These are phyloP conservation scores for Silurus glanis DNA, from an alignment of 2,113 vertebrate genomes.

Conservation along the genomic window DNA sequence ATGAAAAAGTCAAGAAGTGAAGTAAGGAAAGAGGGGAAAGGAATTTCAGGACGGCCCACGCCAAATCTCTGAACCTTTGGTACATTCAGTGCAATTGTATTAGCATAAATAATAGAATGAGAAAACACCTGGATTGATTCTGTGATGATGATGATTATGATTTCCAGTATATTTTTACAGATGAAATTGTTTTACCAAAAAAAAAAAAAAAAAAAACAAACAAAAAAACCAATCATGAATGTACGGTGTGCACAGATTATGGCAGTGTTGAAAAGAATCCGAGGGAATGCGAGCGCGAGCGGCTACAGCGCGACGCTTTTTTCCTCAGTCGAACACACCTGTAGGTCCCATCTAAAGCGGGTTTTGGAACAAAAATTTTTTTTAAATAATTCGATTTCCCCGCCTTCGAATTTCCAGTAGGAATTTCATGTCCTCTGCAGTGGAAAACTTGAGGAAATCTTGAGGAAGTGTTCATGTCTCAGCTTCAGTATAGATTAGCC, in stretches of 20 bases:
- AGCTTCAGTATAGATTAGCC: no score
- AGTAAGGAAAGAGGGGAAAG: not conserved
- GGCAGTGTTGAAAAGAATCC: slow-evolving; percentile 1
- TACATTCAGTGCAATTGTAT: slow-evolving; percentile 58
- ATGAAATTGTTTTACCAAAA: not conserved
- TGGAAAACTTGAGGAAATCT: not conserved
- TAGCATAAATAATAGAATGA: slow-evolving; percentile 22
- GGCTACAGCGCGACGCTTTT: not conserved
- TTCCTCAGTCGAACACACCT: not conserved
- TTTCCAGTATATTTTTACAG: not conserved
- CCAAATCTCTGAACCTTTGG: slow-evolving; percentile 59
- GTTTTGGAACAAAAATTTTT: not conserved
- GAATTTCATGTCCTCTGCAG: not conserved
- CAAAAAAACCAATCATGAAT: not conserved
- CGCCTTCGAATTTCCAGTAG: not conserved
- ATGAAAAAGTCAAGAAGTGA: slow-evolving; percentile 5
- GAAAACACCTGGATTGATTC: not conserved
- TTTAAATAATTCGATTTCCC: not conserved
- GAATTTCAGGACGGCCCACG: slow-evolving; percentile 1
- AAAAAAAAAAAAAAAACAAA: slow-evolving; percentile 21
- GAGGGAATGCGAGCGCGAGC: not conserved
- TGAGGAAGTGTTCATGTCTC: not conserved
- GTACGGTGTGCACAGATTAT: not conserved
- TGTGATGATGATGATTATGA: not conserved
- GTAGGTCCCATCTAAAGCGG: not conserved